Conservation (phyloP, 1,140 invertebrate genomes). For the Drosophila punjabiensis region DNA sequence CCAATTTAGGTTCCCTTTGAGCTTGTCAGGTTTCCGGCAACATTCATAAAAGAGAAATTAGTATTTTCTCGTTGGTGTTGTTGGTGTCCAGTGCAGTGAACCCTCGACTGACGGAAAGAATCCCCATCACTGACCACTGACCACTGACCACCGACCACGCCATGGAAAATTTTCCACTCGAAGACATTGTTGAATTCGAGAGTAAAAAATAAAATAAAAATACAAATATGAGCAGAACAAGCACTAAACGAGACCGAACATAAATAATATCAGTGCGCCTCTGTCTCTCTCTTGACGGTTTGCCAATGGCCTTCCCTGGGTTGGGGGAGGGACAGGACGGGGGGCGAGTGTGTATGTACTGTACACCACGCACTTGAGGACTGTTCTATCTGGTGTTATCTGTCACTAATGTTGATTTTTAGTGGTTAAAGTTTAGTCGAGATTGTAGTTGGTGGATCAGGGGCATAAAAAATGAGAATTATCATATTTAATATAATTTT, state of each 20-base stretch:
- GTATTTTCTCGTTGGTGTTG: conserved; percentile 4
- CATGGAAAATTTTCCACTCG: conserved; percentile 72
- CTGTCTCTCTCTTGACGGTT: conserved; percentile 23
- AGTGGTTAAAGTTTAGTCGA: conserved; percentile 4
- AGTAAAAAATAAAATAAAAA: conserved; percentile 20
- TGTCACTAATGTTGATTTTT: conserved; percentile 25
- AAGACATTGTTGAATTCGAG: conserved; percentile 58
- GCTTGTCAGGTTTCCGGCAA: conserved; percentile 46
- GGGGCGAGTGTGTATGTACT: background rate
- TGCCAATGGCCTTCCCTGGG: conserved; percentile 35
- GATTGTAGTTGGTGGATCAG: conserved; percentile 16
- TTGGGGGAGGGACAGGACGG: background rate
- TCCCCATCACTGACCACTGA: background rate
- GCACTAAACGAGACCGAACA: conserved; percentile 12
- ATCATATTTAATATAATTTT: background rate
- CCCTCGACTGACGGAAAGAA: conserved; percentile 18
- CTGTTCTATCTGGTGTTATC: conserved; percentile 25
- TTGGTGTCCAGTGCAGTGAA: conserved; percentile 37
- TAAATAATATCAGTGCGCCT: conserved; percentile 42
- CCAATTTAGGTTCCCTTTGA: conserved; percentile 45
- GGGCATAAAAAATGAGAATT: background rate
- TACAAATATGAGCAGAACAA: conserved; percentile 8
- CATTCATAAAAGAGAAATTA: conserved; percentile 49
- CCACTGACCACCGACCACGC: conserved; percentile 1
- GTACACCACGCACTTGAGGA: conserved; percentile 36